These are phyloP conservation scores for Spondyliosoma cantharus DNA, from an alignment of 2,797 vertebrate species.

Conservation along the genomic window DNA sequence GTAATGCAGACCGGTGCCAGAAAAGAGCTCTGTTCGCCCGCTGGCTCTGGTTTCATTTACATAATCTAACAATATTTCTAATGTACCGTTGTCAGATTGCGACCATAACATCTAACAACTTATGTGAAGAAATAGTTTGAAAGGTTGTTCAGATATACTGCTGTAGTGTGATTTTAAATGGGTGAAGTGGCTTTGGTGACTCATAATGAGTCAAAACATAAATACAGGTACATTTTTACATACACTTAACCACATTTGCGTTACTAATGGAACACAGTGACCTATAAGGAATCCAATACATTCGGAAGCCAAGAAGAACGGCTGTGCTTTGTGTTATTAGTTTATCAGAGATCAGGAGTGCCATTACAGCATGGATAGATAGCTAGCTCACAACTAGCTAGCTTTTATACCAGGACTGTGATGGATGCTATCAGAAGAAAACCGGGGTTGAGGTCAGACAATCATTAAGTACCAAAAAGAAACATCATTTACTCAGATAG, in stretches of 20 bases:
- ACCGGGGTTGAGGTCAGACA: no score
- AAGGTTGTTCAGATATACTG: background rate
- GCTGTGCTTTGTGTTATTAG: no score
- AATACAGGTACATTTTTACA: background rate
- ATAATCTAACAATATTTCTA: background rate
- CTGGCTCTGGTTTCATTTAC: background rate
- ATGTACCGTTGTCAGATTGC: background rate
- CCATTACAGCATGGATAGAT: no score
- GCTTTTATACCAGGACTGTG: background rate
- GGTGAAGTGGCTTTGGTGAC: background rate
- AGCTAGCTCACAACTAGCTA: no score
- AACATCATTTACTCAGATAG: background rate
- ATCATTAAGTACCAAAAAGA: background rate
- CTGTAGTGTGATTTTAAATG: background rate
- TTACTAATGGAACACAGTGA: background rate
- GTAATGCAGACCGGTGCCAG: background rate
- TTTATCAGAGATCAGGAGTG: no score
- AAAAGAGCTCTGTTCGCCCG: conserved; percentile 8
- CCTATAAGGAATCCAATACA: no score
- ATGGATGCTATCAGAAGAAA: background rate
- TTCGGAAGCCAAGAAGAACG: no score
- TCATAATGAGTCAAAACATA: background rate
- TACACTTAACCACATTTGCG: background rate
- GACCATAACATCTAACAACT: background rate
- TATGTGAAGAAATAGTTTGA: background rate